Base-by-base conservation (phyloP, 2,888 invertebrate genomes). In the Brachypterus glaber region DNA sequence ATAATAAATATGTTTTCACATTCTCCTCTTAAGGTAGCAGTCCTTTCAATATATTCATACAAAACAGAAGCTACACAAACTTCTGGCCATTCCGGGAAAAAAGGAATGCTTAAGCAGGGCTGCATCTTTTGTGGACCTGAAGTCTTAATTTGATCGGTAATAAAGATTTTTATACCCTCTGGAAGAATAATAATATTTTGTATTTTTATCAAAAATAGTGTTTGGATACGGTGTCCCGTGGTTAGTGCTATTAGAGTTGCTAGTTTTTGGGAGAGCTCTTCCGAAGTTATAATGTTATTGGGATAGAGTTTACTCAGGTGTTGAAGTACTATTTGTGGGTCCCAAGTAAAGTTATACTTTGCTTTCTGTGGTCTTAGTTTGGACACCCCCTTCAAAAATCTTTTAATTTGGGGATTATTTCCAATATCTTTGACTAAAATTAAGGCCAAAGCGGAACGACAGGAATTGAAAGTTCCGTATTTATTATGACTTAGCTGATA, bases 331-430 rank as follows among this genome's bases (percentile, higher is more conserved):
- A 18, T 9, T 11, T 37, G 33, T 8, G 55, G 52, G 30, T 60
- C 48, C 57, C 58, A 59, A 1, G 41, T 53, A 5, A 14, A 16
- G 18, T 54, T 42, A 39, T 58, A 52, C 35, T 39, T 49, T 3
- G 49, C 46, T 41, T 26, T 43, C 12, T 37, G 15, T 13, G 50
- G 53, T 32, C 44, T 45, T 26, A 50, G 13, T 14, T 41, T 47
- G 4, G 41, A 40, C 2, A 53, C 39, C 2, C 48, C 51, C 35
- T 44, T 53, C 17, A 55, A 39, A 38, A 51, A 54, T n/a, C 51
- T 29, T 36, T 45, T 47, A 11, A 53, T 30, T 18, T 35, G 26
- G 3, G 40, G 31, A 33, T 51, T 31, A 16, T 45, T 21, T 12
- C 44, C 47, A 7, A 52, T 18, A 5, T 44, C 35, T 2, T 18